Evolutionary conservation across 2,888 invertebrate genomes (phyloP).

Genomic region (Xylota segnis): DNA sequence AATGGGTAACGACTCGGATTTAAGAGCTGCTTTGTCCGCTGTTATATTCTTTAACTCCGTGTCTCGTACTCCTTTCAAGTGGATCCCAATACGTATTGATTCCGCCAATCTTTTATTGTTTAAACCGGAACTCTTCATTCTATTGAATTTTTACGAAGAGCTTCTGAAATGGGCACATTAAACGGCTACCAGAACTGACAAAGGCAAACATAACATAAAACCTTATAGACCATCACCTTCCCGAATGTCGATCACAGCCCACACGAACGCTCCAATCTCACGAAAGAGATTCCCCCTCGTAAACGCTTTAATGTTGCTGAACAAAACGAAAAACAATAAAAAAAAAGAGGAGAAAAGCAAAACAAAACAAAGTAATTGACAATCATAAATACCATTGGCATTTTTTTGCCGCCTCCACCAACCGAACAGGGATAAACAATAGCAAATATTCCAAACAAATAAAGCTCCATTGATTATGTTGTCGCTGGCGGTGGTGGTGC

Average conservation of each 20-base stretch:
- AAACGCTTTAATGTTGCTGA: not conserved
- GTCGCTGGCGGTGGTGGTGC: not conserved
- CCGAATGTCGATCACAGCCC: not conserved
- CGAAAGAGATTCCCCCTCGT: not conserved
- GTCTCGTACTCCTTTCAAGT: too few relatives aligned
- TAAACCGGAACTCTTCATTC: too few relatives aligned
- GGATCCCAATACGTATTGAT: too few relatives aligned
- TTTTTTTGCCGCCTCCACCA: conserved; percentile 24
- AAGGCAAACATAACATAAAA: not conserved
- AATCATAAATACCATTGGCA: conserved; percentile 36
- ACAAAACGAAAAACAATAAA: not conserved
- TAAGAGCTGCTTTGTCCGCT: too few relatives aligned
- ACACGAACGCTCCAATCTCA: not conserved
- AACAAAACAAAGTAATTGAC: conserved; percentile 11
- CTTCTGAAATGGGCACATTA: not conserved
- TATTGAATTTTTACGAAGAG: too few relatives aligned
- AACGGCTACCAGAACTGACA: not conserved
- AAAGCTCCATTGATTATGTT: conserved; percentile 14
- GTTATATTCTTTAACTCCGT: too few relatives aligned
- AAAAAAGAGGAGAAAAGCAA: not conserved
- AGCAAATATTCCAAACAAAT: conserved; percentile 51
- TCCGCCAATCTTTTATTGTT: too few relatives aligned
- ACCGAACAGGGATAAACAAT: conserved; percentile 34
- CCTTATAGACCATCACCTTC: not conserved
- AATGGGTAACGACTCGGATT: too few relatives aligned